These are phyloP conservation scores for Cotesia glomerata DNA, from an alignment of 1,140 invertebrate species.

Conservation along the genomic window DNA sequence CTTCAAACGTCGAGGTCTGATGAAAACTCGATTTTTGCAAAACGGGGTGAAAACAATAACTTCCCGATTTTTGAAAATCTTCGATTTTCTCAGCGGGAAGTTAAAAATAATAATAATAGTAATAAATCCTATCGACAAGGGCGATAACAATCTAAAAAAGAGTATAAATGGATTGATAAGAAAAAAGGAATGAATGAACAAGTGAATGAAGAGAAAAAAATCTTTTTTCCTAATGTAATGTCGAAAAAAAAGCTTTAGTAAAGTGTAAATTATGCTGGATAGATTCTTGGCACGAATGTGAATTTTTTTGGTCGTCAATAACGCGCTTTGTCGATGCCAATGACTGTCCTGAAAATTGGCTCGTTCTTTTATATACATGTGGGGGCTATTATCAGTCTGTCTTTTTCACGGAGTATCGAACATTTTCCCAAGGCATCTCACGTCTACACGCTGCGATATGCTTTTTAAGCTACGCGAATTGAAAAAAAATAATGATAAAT, in stretches of 20 bases:
- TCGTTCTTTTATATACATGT: no score
- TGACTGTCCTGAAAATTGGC: conserved; percentile 8
- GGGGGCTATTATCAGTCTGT: not conserved
- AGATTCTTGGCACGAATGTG: not conserved
- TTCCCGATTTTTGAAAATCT: no score
- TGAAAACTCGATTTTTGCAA: no score
- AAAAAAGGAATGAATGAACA: not conserved
- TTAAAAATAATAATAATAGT: no score
- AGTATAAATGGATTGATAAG: not conserved
- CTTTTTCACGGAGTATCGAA: conserved; percentile 30
- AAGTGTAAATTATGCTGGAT: not conserved
- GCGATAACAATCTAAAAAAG: not conserved
- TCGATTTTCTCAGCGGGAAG: no score
- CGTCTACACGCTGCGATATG: conserved; percentile 44
- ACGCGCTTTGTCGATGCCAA: conserved; percentile 5
- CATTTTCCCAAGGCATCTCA: conserved; percentile 43
- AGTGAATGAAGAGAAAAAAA: no score
- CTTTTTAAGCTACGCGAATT: conserved; percentile 42
- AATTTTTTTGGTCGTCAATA: conserved; percentile 4
- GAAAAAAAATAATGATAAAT: not conserved
- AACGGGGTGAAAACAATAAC: no score
- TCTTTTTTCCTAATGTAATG: no score
- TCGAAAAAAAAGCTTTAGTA: not conserved
- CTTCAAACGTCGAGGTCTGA: no score
- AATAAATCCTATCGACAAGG: not conserved